phyloP scores from a whole-genome alignment of 2,797 vertebrate genomes.

The Anniella stebbinsi region DNA sequence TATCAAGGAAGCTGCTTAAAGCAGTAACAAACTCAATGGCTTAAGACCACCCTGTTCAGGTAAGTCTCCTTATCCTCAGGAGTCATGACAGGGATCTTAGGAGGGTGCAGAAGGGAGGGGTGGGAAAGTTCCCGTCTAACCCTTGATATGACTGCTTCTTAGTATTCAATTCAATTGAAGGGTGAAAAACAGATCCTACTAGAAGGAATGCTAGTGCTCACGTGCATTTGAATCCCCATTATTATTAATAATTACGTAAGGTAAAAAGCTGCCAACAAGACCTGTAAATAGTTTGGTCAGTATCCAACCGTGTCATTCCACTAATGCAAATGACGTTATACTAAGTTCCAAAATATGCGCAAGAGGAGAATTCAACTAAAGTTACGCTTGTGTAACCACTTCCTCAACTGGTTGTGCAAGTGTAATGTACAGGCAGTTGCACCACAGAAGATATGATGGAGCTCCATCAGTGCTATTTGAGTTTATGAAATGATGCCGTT shows the following conservation, averaged over 20 bases:
- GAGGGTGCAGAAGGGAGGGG: not conserved
- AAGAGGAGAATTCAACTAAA: too few relatives aligned
- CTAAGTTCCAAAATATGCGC: too few relatives aligned
- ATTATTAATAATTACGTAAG: too few relatives aligned
- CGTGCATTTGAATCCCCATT: not conserved
- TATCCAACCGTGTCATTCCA: too few relatives aligned
- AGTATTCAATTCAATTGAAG: not conserved
- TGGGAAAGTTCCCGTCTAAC: not conserved
- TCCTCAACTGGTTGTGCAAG: too few relatives aligned
- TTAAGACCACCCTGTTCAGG: not conserved
- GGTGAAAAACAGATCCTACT: not conserved
- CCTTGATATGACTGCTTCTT: not conserved
- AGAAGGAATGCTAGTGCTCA: not conserved
- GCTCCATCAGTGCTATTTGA: too few relatives aligned
- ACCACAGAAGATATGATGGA: too few relatives aligned
- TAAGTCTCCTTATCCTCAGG: not conserved
- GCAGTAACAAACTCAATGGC: not conserved
- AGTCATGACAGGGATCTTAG: not conserved
- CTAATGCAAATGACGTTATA: too few relatives aligned
- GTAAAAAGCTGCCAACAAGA: not conserved
- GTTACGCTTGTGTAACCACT: too few relatives aligned
- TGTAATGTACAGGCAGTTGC: too few relatives aligned
- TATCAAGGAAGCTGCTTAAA: not conserved
- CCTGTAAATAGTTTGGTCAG: too few relatives aligned
- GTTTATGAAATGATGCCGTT: too few relatives aligned